phyloP scores from a whole-genome alignment of 1,140 invertebrate species.

The Scaptomyza hsui region DNA sequence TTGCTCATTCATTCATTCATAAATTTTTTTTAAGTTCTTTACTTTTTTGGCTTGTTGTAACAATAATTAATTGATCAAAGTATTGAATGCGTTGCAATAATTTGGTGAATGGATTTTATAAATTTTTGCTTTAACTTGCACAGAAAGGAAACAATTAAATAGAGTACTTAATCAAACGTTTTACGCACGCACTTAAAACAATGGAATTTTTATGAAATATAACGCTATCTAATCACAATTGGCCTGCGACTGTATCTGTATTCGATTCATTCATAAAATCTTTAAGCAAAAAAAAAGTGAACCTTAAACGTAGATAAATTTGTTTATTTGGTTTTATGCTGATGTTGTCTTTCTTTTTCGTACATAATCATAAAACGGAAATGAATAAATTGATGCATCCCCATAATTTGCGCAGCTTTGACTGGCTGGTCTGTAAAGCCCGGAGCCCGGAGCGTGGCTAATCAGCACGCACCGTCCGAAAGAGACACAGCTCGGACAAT shows the following conservation, averaged over 20 bases:
- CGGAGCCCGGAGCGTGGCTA: constrained; percentile 56
- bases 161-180: background rate
- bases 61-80: constrained; percentile 43
- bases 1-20: constrained; percentile 68
- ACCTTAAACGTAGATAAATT: constrained; percentile 10
- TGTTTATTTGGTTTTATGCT: constrained; percentile 4
- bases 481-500: constrained; percentile 7
- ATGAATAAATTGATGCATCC: constrained; percentile 69
- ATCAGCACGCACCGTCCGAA: constrained; percentile 57
- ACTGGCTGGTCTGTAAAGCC: constrained; percentile 28
- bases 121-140: no score
- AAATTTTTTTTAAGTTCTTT: constrained; percentile 55
- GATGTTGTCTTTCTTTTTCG: constrained; percentile 1
- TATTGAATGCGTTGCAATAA: constrained; percentile 22
- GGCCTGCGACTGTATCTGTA: no score
- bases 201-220: constrained; percentile 3
- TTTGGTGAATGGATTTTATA: no score
- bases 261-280: constrained; percentile 26
- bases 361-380: constrained; percentile 49
- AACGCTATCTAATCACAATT: constrained; percentile 15
- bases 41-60: constrained; percentile 34
- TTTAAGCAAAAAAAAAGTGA: background rate
- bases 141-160: no score
- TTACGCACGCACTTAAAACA: constrained; percentile 5
- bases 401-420: constrained; percentile 37